Conservation (phyloP, 2,888 invertebrate species). For the Incurvaria masculella region DNA sequence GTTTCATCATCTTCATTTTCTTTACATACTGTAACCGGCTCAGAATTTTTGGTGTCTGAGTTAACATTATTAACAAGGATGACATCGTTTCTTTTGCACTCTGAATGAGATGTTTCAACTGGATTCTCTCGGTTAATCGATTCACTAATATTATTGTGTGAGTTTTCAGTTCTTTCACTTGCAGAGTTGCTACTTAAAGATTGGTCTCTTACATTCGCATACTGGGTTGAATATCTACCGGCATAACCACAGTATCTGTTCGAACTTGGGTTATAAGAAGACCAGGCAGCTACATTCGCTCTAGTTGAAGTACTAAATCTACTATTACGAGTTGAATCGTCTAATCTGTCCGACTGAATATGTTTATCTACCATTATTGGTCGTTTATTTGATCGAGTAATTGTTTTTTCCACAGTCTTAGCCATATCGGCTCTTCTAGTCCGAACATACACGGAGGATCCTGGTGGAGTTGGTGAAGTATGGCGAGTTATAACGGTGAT, state of each 20-base stretch:
- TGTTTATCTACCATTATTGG: conserved; percentile 65
- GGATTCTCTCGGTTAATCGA: conserved; percentile 13
- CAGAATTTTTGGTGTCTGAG: too few relatives aligned
- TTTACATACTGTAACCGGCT: conserved; percentile 33
- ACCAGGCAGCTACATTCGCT: conserved; percentile 60
- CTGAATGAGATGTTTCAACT: too few relatives aligned
- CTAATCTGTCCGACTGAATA: conserved; percentile 69
- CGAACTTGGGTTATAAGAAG: conserved; percentile 53
- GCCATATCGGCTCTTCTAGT: conserved; percentile 70
- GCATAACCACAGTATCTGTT: conserved; percentile 45
- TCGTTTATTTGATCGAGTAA: conserved; percentile 56
- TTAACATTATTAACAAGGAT: too few relatives aligned
- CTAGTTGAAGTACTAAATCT: conserved; percentile 60
- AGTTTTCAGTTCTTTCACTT: conserved; percentile 11
- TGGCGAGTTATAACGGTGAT: conserved; percentile 68
- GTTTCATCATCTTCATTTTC: conserved; percentile 40
- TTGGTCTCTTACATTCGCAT: conserved; percentile 36
- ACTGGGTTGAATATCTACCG: conserved; percentile 47
- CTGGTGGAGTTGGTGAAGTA: conserved; percentile 75
- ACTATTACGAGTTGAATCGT: conserved; percentile 64
- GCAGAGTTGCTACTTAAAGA: conserved; percentile 19
- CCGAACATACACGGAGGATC: conserved; percentile 59
- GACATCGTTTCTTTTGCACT: too few relatives aligned
- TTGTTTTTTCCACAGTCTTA: conserved; percentile 67
- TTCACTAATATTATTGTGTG: conserved; percentile 5